Evolutionary conservation across 2,113 vertebrate genomes (phyloP), one percentile per base, ranked within the genome.

Genomic region (Apistogramma diplotaenia): DNA sequence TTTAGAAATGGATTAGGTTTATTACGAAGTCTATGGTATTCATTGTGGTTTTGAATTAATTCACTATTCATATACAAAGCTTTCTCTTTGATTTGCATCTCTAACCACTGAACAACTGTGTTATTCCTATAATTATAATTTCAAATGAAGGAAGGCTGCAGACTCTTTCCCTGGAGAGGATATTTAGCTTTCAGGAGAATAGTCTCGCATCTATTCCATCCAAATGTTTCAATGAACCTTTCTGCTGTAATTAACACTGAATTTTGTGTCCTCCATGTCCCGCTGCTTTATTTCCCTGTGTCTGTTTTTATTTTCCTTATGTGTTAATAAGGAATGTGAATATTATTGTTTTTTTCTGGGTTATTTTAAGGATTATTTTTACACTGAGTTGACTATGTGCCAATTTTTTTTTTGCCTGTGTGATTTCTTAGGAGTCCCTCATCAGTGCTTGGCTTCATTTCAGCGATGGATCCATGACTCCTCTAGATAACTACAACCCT

Each of bases 361-460:
- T 83, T 85, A 60, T 86, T 88, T 78, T 78, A 19, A 16, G 77
- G 27, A 23, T 81, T 74, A 58, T 85, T 78, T 85, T 53, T 78
- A 79, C 55, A 56, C 29, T 67, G n/a, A 35, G 18, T 75, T 65
- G n/a, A 56, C 65, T 79, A 54, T 62, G 9, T 33, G 46, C 59
- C 35, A 16, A 40, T 74, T 65, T 27, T 15, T 57, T 76, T 19
- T 43, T 10, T 90, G 13, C 59, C 25, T 83, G 27, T 79, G 16
- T 83, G 25, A 93, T 83, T 92, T 86, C 75, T 27, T 90, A 99
- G 98, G 98, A 99, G 82, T 97, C 98, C 1, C 93, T 98, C 49
- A 93, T 98, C 82, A 99, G 97, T 86, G 95, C 95, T 3, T 99
- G 98, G 98, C 96, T 99, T 33, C 97, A 97, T 89, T 99, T 99